Percentiles rank a stretch among this genome's conserved stretches.
Evolutionary conservation across 2,113 vertebrate species (phyloP).

Genomic region (Cyphomyrus plagiostoma): DNA sequence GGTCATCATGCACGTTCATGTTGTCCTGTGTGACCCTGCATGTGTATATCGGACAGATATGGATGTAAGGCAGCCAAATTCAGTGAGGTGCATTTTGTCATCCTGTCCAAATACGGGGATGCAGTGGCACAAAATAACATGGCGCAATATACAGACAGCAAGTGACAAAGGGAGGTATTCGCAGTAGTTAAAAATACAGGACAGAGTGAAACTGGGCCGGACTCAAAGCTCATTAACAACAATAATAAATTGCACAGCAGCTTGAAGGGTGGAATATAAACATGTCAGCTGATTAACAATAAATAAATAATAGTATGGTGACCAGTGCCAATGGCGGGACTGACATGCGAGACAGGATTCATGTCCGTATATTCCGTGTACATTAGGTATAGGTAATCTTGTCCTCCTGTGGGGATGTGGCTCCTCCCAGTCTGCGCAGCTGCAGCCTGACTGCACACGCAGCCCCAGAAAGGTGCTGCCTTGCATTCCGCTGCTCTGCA

Average conservation of each 20-base stretch:
- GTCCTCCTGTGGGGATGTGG: constrained; percentile 52
- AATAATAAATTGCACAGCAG: not conserved
- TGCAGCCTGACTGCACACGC: constrained; percentile 77
- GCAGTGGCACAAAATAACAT: not conserved
- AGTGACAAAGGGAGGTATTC: not conserved
- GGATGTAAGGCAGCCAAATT: not conserved
- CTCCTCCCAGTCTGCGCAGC: constrained; percentile 63
- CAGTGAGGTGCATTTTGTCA: not conserved
- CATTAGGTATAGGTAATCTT: not conserved
- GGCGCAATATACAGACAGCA: not conserved
- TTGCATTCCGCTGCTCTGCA: constrained; percentile 63
- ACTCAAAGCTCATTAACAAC: not conserved
- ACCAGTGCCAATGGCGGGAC: not conserved
- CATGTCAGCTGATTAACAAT: not conserved
- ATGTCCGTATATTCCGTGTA: not conserved
- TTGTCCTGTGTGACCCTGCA: not conserved
- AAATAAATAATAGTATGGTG: not conserved
- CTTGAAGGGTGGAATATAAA: not conserved
- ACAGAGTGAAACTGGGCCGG: not conserved
- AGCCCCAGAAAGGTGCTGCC: constrained; percentile 35
- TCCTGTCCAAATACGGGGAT: not conserved
- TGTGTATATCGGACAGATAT: not conserved
- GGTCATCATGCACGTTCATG: not conserved
- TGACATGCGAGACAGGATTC: not conserved
- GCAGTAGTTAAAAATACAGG: not conserved